Conservation (phyloP, 2,113 vertebrate species). For the Hippocampus zosterae region DNA sequence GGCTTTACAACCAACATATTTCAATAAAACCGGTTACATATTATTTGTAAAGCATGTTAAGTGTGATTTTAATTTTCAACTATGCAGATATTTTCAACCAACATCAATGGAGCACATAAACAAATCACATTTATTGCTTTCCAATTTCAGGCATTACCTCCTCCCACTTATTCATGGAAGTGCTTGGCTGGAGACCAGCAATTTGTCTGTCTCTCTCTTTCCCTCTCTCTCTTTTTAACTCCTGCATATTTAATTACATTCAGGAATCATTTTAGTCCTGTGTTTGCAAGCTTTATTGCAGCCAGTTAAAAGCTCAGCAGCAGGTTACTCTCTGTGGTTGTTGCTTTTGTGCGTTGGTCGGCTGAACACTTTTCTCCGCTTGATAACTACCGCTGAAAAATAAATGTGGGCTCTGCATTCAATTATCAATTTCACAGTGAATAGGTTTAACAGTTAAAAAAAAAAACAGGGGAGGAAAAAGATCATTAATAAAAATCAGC, state of each 20-base stretch:
- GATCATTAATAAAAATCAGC: not conserved
- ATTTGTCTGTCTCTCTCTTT: conserved; percentile 6
- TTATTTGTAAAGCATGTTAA: conserved; percentile 1
- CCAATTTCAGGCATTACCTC: conserved; percentile 12
- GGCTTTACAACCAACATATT: not conserved
- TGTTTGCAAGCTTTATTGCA: conserved; percentile 35
- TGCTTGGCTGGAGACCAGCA: conserved; percentile 31
- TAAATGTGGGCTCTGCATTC: not conserved
- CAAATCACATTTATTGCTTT: conserved; percentile 7
- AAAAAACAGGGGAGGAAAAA: not conserved
- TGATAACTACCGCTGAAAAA: not conserved
- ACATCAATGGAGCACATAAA: not conserved
- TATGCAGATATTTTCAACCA: not conserved
- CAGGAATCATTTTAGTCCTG: conserved; percentile 26
- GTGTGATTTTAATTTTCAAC: not conserved
- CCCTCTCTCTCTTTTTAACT: conserved; percentile 17
- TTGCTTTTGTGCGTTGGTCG: not conserved
- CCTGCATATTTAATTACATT: conserved; percentile 41
- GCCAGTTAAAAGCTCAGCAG: conserved; percentile 7
- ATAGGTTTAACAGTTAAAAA: not conserved
- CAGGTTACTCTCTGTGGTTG: conserved; percentile 9
- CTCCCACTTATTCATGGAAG: conserved; percentile 10
- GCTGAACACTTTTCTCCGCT: not conserved
- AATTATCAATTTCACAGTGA: not conserved
- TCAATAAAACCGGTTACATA: not conserved